Evolutionary conservation across 2,113 vertebrate genomes (phyloP).

Genomic region (Indicator maculatus): DNA sequence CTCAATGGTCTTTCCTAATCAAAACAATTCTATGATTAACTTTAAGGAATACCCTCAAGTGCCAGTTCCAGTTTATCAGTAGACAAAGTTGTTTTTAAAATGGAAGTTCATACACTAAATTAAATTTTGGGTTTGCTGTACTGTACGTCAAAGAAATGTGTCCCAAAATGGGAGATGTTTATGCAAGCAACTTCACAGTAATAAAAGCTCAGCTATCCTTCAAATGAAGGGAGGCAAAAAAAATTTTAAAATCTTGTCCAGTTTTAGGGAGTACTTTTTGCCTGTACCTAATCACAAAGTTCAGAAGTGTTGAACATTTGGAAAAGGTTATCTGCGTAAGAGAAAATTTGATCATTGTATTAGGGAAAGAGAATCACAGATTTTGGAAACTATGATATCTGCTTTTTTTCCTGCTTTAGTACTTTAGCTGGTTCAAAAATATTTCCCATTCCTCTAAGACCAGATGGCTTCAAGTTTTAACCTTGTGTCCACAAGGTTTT

Average conservation of each 20-base stretch:
- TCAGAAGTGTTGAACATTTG: background rate
- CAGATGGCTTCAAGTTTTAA: slow-evolving; percentile 31
- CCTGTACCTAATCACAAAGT: background rate
- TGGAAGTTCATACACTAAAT: background rate
- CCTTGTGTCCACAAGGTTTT: background rate
- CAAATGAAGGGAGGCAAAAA: background rate
- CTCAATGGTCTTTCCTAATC: too few species aligned
- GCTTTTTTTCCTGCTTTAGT: background rate
- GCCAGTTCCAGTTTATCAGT: background rate
- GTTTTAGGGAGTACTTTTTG: background rate
- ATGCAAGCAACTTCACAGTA: background rate
- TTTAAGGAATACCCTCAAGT: background rate
- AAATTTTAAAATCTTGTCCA: background rate
- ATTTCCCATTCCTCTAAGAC: slow-evolving; percentile 27
- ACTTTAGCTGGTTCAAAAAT: background rate
- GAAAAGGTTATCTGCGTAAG: slow-evolving; percentile 21
- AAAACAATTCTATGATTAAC: too few species aligned
- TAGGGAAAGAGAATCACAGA: slow-evolving; percentile 22
- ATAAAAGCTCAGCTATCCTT: background rate
- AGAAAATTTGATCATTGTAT: slow-evolving; percentile 1
- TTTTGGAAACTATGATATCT: slow-evolving; percentile 31
- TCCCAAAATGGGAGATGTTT: background rate
- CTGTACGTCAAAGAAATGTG: background rate
- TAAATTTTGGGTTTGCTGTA: background rate
- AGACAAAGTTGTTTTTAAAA: background rate